Percentiles rank a stretch among this genome's conserved stretches.
Conservation (phyloP, 2,113 vertebrate species). For the Syrrhaptes paradoxus region DNA sequence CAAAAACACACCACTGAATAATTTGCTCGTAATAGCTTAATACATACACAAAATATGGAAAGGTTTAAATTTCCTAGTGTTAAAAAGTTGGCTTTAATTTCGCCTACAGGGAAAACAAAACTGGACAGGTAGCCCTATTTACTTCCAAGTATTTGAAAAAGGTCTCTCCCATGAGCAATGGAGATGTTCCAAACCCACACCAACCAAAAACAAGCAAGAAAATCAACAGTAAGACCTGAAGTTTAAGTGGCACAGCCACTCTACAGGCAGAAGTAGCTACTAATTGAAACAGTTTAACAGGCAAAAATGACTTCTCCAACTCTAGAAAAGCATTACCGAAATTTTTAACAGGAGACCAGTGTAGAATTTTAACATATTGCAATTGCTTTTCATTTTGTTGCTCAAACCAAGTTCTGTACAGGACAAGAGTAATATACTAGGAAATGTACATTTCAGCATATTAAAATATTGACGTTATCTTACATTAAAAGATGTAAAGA, state of each 20-base stretch:
- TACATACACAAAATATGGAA: background rate
- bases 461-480: background rate
- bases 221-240: background rate
- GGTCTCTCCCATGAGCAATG: background rate
- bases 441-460: background rate
- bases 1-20: background rate
- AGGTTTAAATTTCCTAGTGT: background rate
- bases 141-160: background rate
- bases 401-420: background rate
- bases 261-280: background rate
- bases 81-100: background rate
- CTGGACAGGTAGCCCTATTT: background rate
- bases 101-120: background rate
- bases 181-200: background rate
- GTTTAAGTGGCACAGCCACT: background rate
- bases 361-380: accelerated
- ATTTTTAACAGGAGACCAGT: background rate
- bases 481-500: background rate
- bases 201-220: background rate
- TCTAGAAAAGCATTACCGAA: background rate
- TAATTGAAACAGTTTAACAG: background rate
- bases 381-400: background rate
- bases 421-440: background rate
- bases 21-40: background rate
- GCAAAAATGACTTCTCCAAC: background rate